Base-by-base conservation (phyloP, 2,888 invertebrate genomes). In the Unio delphinus region DNA sequence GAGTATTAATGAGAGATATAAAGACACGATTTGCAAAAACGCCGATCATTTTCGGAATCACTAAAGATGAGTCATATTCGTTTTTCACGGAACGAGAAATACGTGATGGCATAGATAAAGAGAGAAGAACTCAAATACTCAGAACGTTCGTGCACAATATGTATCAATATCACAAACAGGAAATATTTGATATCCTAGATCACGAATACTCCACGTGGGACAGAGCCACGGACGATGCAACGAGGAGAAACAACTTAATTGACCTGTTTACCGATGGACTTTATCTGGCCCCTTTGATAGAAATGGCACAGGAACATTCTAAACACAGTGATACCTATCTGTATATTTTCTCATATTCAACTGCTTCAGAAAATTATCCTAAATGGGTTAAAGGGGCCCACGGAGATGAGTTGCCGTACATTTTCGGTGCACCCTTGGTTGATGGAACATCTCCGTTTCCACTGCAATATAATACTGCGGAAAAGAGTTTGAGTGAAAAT, bases 121-220 rank as follows among this genome's bases (percentile, higher is more conserved):
- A 96, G 87, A 92, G 96, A 73, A 92, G 97, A 80, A 95, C 96
- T 70, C 95, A 95, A 91, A 95, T 98, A 76, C 92, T 98, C 74
- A 93, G 96, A 82, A 95, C 95, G 58, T 89, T 86, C 68, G 97
- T 98, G 67, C 93, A 97, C 74, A 98, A 98, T 91, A 94, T 97
- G 55, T 99, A 96, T 91, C 95, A 95, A 77, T 97, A 95, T 90
- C 97, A 97, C 90, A 92, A 96, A 74, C 95, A 95, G 28, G 97
- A 97, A 91, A 96, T 98, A 83, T 92, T 96, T 80, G 96, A 96
- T n/a, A 96, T 97, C 60, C 95, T 98, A 80, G 95, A 96, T 83
- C 97, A 97, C 90, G 97, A 98, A 88, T 98, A 98, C 90, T 97
- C 97, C 6, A 97, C 98, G 89, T 98, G 98, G 97, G 89, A 90